Conservation (phyloP, 2,888 invertebrate species). For the Tanypteryx hageni region DNA sequence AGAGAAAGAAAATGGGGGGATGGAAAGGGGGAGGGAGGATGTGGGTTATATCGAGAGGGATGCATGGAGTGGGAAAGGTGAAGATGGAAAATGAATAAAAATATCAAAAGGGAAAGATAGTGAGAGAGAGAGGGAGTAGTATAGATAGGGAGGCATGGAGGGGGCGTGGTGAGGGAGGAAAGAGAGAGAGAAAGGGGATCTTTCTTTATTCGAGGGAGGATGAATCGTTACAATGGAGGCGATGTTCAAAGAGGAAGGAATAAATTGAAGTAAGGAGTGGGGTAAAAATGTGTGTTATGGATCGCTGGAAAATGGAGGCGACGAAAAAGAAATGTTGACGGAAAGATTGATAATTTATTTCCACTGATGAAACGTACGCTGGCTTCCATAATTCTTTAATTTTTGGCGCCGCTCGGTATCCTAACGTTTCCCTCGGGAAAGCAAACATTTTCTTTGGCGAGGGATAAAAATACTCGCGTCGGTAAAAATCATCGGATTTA, state of each 20-base stretch:
- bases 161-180: no score
- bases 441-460: conserved; percentile 36
- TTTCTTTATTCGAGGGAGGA: background rate
- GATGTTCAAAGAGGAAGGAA: conserved; percentile 25
- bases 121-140: background rate
- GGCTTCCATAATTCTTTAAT: conserved; percentile 47
- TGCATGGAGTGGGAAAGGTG: background rate
- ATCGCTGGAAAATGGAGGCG: conserved; percentile 52
- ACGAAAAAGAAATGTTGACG: conserved; percentile 40
- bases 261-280: background rate
- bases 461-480: background rate
- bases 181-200: background rate
- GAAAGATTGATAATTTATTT: conserved; percentile 50
- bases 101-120: background rate
- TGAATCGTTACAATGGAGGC: conserved; percentile 40
- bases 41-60: background rate
- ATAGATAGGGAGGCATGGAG: no score
- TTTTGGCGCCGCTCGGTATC: conserved; percentile 1
- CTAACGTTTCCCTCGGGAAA: conserved; percentile 8
- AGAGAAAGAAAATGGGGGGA: background rate
- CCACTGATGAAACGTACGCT: conserved; percentile 38
- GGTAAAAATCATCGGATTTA: conserved; percentile 35
- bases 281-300: conserved; percentile 47
- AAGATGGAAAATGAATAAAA: conserved; percentile 33
- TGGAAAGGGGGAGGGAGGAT: background rate